A percentile compares a stretch with the other conserved stretches of the same genome.
Evolutionary conservation across 92 coral and sea anemone species (phyloP).

Genomic region (Actinostola sp.): DNA sequence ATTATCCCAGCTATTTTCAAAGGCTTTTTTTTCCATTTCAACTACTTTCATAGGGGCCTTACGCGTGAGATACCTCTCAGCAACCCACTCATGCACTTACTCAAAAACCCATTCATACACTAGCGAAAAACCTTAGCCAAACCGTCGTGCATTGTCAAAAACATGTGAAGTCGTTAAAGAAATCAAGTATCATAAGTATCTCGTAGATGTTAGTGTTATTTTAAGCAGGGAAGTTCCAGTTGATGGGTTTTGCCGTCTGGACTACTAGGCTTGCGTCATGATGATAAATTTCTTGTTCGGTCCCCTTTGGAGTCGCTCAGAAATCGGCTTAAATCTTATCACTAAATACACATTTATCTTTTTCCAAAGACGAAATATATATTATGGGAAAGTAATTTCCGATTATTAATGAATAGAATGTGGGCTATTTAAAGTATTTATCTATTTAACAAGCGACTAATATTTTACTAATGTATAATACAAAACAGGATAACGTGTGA

Average conservation of each 20-base stretch:
- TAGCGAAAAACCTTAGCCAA: slow-evolving; percentile 16
- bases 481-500: slow-evolving; percentile 3
- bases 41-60: slow-evolving; percentile 19
- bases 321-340: slow-evolving; percentile 23
- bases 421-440: slow-evolving; percentile 27
- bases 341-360: slow-evolving; percentile 33
- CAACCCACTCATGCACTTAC: slow-evolving; percentile 35
- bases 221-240: background rate
- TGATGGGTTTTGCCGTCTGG: background rate
- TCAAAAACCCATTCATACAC: slow-evolving; percentile 25
- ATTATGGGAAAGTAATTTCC: slow-evolving; percentile 15
- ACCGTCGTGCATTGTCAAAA: slow-evolving; percentile 15
- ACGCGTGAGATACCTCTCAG: slow-evolving; percentile 18
- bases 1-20: slow-evolving; percentile 28
- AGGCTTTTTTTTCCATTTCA: slow-evolving; percentile 17
- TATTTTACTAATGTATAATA: slow-evolving; percentile 14
- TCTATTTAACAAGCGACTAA: slow-evolving; percentile 40
- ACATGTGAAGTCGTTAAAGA: slow-evolving; percentile 14
- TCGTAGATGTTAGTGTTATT: background rate
- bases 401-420: slow-evolving; percentile 19
- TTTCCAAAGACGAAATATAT: slow-evolving; percentile 16
- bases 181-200: slow-evolving; percentile 17
- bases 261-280: background rate
- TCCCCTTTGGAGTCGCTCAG: background rate
- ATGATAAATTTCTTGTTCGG: slow-evolving; percentile 8